A percentile compares a stretch with the other conserved stretches of the same genome.
Conservation (phyloP, 2,888 invertebrate genomes). For the Habrosyne pyritoides region DNA sequence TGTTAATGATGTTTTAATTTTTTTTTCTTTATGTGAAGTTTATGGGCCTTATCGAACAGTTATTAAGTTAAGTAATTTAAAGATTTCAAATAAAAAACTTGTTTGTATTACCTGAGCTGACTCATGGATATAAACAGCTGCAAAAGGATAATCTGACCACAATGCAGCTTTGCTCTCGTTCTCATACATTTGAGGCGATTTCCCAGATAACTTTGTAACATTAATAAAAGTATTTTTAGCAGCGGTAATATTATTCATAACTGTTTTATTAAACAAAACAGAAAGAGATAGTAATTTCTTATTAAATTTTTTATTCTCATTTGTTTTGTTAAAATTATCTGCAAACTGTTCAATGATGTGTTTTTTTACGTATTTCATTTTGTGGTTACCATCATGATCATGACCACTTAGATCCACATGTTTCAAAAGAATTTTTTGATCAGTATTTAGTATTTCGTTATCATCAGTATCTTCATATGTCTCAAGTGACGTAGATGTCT, state of each 20-base stretch:
- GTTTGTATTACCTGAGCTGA: conserved; percentile 54
- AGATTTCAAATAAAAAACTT: background rate
- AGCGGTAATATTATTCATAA: background rate
- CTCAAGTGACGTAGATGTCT: conserved; percentile 20
- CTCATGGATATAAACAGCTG: conserved; percentile 67
- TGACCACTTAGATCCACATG: conserved; percentile 39
- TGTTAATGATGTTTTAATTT: background rate
- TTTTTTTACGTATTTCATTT: conserved; percentile 49
- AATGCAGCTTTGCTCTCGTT: conserved; percentile 24
- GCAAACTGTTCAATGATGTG: conserved; percentile 31
- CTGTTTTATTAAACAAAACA: background rate
- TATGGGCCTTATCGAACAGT: background rate
- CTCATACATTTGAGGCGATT: background rate
- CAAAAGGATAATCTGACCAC: conserved; percentile 66
- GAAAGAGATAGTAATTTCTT: background rate
- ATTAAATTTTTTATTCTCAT: background rate
- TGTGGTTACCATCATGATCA: conserved; percentile 33
- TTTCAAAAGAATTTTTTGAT: conserved; percentile 38
- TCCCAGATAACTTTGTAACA: background rate
- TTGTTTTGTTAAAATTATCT: conserved; percentile 10
- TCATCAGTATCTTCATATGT: conserved; percentile 21
- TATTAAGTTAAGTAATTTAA: background rate
- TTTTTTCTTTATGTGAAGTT: background rate
- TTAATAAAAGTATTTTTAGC: background rate
- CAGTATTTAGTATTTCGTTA: conserved; percentile 21